A percentile compares a stretch with the other conserved stretches of the same genome.
Evolutionary conservation across 2,888 invertebrate species (phyloP).

Genomic region (Kuschelorhynchus macadamiae): DNA sequence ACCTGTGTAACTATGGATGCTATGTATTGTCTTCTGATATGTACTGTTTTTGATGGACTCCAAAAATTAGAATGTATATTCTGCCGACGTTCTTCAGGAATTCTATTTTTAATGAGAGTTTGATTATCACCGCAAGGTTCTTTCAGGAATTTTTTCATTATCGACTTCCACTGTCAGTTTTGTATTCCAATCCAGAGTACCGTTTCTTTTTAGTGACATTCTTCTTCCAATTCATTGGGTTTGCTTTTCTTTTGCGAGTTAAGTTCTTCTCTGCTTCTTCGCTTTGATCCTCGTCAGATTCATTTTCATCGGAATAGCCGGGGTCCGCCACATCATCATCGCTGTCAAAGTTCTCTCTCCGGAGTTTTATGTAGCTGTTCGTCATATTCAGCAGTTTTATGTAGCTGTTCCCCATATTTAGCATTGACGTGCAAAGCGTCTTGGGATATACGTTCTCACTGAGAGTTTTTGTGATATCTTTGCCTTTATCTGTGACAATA

Average conservation of each 20-base stretch:
- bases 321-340: slow-evolving; percentile 38
- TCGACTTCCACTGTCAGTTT: slow-evolving; percentile 19
- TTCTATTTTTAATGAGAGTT: not conserved
- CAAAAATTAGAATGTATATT: slow-evolving; percentile 31
- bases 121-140: slow-evolving; percentile 9
- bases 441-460: not conserved
- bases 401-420: too few relatives aligned
- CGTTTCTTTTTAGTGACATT: too few relatives aligned
- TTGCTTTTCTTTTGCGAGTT: slow-evolving; percentile 36
- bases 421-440: slow-evolving; percentile 10
- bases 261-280: slow-evolving; percentile 24
- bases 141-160: slow-evolving; percentile 16
- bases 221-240: slow-evolving; percentile 29
- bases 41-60: slow-evolving; percentile 10
- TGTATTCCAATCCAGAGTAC: too few relatives aligned
- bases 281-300: slow-evolving; percentile 16
- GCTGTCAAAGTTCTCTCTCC: slow-evolving; percentile 36
- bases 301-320: not conserved
- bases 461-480: slow-evolving; percentile 12
- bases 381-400: slow-evolving; percentile 15
- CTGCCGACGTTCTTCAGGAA: slow-evolving; percentile 18
- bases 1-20: slow-evolving; percentile 25
- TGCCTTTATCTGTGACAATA: not conserved
- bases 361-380: slow-evolving; percentile 15
- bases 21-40: slow-evolving; percentile 25